phyloP scores from a whole-genome alignment of 2,113 vertebrate species.

The Caretta caretta region DNA sequence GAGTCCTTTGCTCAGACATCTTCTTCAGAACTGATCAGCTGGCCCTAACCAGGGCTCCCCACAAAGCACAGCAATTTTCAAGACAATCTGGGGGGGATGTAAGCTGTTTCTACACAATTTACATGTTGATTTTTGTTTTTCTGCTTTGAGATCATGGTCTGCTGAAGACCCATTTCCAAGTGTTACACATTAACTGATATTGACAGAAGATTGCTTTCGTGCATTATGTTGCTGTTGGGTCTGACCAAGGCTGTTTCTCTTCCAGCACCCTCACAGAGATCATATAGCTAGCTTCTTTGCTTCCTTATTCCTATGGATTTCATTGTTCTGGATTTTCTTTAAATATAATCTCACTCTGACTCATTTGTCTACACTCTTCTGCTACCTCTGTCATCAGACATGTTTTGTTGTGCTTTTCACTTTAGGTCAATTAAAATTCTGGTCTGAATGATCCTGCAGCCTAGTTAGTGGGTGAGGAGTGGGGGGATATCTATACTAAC shows the following conservation, averaged over 20 bases:
- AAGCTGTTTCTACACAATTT: neutral
- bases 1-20: neutral
- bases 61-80: neutral
- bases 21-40: neutral
- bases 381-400: neutral
- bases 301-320: neutral
- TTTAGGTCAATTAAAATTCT: conserved; percentile 61
- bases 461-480: conserved; percentile 9
- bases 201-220: neutral
- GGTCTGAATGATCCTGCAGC: conserved; percentile 37
- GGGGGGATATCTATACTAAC: neutral
- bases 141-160: neutral
- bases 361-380: neutral
- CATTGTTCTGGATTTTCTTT: neutral
- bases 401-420: conserved; percentile 42
- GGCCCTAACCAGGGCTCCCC: neutral
- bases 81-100: rapidly evolving
- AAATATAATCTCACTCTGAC: neutral
- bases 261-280: neutral
- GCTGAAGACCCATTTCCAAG: neutral
- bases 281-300: neutral
- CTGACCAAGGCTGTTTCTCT: neutral
- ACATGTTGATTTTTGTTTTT: neutral
- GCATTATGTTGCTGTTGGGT: neutral
- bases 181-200: neutral